Percentiles rank a stretch among this genome's conserved stretches.
These are phyloP conservation scores for Polypedilum pembai DNA, from an alignment of 1,140 invertebrate species.

Conservation along the genomic window DNA sequence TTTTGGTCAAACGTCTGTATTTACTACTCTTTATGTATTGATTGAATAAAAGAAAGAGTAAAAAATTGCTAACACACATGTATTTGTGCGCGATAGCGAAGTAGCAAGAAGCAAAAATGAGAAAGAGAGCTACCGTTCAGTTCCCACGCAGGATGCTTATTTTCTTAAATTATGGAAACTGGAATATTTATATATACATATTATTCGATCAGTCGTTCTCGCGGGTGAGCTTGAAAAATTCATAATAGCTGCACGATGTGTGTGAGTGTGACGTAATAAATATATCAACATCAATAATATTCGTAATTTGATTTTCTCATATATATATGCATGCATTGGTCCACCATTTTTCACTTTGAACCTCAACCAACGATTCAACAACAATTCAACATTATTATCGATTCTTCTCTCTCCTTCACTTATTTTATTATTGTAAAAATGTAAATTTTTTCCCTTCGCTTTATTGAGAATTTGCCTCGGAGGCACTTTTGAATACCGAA, in stretches of 20 bases:
- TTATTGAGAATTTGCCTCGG: neutral
- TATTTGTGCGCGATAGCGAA: slow-evolving; percentile 1
- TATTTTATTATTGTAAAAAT: neutral
- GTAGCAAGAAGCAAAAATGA: slow-evolving; percentile 5
- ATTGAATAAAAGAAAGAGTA: neutral
- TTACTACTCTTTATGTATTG: neutral
- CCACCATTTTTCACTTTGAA: slow-evolving; percentile 17
- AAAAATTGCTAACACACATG: slow-evolving; percentile 4
- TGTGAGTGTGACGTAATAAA: slow-evolving; percentile 2
- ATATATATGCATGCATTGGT: neutral
- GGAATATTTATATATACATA: no score
- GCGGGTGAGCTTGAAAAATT: no score
- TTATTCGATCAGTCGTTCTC: no score
- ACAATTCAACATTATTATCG: neutral
- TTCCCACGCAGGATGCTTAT: slow-evolving; percentile 9
- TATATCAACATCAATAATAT: neutral
- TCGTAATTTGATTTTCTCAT: neutral
- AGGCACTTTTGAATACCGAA: neutral
- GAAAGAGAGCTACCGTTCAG: neutral
- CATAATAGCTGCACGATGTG: no score
- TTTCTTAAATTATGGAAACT: neutral
- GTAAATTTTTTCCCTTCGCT: neutral
- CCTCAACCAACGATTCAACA: neutral
- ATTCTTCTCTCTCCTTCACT: neutral
- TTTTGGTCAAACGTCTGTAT: neutral